These are phyloP conservation scores for Lasioglossum leucozonium DNA, from an alignment of 2,888 invertebrate species.

Conservation along the genomic window DNA sequence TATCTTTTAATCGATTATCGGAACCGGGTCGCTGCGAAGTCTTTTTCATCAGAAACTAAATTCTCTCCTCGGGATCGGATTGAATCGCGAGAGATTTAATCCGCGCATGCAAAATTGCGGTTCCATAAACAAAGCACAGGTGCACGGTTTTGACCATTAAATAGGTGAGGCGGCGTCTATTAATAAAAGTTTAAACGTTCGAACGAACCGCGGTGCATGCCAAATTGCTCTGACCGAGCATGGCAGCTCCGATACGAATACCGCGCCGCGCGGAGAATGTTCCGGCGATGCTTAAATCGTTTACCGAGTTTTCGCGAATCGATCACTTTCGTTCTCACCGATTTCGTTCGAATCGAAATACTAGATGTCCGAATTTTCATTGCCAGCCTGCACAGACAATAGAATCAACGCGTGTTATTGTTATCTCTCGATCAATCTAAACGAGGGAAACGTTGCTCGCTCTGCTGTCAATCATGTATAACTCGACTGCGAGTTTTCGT, in stretches of 20 bases:
- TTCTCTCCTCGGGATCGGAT: conserved; percentile 6
- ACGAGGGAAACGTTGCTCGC: neutral
- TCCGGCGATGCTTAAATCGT: neutral
- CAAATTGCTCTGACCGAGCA: conserved; percentile 58
- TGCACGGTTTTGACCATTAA: conserved; percentile 58
- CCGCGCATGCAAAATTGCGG: conserved; percentile 21
- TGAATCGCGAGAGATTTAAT: neutral
- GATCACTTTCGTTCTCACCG: neutral
- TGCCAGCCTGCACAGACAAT: neutral
- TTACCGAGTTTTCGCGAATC: neutral
- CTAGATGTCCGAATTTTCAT: neutral
- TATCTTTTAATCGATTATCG: neutral
- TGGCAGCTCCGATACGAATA: conserved; percentile 10
- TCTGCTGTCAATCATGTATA: neutral
- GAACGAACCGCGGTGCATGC: conserved; percentile 61
- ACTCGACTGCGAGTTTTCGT: neutral
- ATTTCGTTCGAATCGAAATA: neutral
- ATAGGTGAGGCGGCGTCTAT: conserved; percentile 67
- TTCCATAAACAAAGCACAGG: conserved; percentile 57
- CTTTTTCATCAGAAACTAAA: neutral
- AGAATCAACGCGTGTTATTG: neutral
- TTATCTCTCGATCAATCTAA: neutral
- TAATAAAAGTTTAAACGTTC: conserved; percentile 68
- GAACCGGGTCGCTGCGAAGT: neutral
- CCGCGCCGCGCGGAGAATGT: neutral